A percentile compares a stretch with the other conserved stretches of the same genome.
Conservation (phyloP, 2,888 invertebrate genomes). For the Loripinus fragilis region DNA sequence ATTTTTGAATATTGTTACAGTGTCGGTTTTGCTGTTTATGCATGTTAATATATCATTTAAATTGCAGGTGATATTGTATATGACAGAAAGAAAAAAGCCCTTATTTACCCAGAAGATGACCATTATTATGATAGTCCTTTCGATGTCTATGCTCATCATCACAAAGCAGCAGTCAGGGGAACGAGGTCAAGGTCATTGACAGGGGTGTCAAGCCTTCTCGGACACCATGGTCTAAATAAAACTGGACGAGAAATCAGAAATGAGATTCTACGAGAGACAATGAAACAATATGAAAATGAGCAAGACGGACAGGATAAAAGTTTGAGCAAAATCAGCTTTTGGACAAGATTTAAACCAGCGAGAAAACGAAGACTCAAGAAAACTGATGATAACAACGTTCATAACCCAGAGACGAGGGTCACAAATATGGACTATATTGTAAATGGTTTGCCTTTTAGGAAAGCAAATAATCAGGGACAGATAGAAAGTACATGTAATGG, state of each 20-base stretch:
- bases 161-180: background rate
- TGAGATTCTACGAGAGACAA: constrained; percentile 32
- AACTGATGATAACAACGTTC: background rate
- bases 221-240: constrained; percentile 34
- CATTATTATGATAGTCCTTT: constrained; percentile 19
- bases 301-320: background rate
- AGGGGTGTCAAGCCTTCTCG: constrained; percentile 38
- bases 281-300: constrained; percentile 1
- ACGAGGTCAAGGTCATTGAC: constrained; percentile 28
- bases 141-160: constrained; percentile 2
- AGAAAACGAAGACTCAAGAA: background rate
- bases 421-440: background rate
- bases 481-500: background rate
- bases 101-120: constrained; percentile 34
- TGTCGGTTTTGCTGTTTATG: no score
- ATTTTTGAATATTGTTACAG: no score
- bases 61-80: constrained; percentile 57
- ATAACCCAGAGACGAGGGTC: background rate
- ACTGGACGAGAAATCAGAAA: constrained; percentile 37
- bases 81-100: constrained; percentile 55
- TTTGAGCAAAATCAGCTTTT: background rate
- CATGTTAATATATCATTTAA: no score
- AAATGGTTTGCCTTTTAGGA: background rate
- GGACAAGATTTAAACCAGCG: background rate
- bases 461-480: background rate